Percentiles rank a stretch among this genome's conserved stretches.
These are phyloP conservation scores for Pseudeuparius sepicola DNA, from an alignment of 2,888 invertebrate species.

Conservation along the genomic window DNA sequence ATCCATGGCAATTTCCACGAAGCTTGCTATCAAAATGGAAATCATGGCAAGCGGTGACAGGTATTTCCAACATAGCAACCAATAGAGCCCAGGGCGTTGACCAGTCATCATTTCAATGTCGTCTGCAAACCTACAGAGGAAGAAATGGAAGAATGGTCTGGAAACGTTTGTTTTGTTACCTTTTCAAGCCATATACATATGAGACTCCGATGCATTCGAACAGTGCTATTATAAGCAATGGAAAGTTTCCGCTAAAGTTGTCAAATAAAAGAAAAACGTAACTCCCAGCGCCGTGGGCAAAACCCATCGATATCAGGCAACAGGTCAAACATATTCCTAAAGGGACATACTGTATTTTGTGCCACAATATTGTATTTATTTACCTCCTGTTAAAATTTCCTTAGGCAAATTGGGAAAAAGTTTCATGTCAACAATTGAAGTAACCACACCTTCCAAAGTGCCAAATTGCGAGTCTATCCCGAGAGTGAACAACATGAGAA, in stretches of 20 bases:
- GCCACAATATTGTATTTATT: too few relatives aligned
- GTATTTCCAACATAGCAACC: constrained; percentile 93
- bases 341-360: too few relatives aligned
- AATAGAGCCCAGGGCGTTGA: constrained; percentile 75
- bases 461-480: constrained; percentile 97
- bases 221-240: constrained; percentile 83
- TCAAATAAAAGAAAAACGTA: constrained; percentile 91
- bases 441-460: constrained; percentile 90
- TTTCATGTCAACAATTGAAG: constrained; percentile 92
- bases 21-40: constrained; percentile 72
- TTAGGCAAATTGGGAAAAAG: constrained; percentile 84
- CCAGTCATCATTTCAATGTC: constrained; percentile 95
- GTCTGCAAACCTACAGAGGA: constrained; percentile 64
- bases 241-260: constrained; percentile 89
- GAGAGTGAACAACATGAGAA: constrained; percentile 91
- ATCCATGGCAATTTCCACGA: constrained; percentile 66
- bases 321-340: constrained; percentile 68
- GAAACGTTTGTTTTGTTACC: constrained; percentile 45
- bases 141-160: constrained; percentile 1
- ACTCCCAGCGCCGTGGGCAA: constrained; percentile 88
- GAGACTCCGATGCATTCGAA: constrained; percentile 87
- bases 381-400: constrained; percentile 13
- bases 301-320: constrained; percentile 77
- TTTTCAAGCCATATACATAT: constrained; percentile 87
- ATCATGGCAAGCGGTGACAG: constrained; percentile 84